Evolutionary conservation across 2,113 vertebrate genomes (phyloP), one percentile per base, ranked within the genome.

Genomic region (Fulmarus glacialis): DNA sequence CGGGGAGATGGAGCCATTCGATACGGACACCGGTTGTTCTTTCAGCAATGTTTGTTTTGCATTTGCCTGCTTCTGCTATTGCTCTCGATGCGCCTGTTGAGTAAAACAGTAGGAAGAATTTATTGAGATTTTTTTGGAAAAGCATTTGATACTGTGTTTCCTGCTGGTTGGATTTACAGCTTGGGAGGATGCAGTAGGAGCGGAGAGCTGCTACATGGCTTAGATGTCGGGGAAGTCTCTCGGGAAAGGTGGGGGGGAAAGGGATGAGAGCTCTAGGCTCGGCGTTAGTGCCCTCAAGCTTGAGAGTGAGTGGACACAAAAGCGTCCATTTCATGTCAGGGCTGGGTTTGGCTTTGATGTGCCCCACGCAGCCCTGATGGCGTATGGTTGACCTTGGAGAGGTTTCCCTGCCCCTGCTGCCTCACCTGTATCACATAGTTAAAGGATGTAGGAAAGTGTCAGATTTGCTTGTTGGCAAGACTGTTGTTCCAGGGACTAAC

Each of bases 1-100:
- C 0, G 2, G 40, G 20, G 56, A 42, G 47, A 36, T 0, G 3
- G 63, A 47, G n/a, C 56, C 12, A 1, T 58, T 74, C 0, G 0
- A 9, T 47, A 42, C 0, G 0, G 21, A 48, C 58, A n/a, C 0
- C 0, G 10, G 8, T 8, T 42, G 55, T 22, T 66, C 75, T 56
- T 63, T 45, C 55, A 77, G 20, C 14, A 66, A 5, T 0, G 14
- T 60, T 92, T 74, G 56, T 36, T 93, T 60, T 74, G 59, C 27
- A 4, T 92, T 78, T 73, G 12, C n/a, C 55, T 70, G 12, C 20
- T 52, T 58, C 88, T 88, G 72, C 56, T 81, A 20, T 29, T 89
- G 82, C 77, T 89, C 52, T 92, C 2, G 0, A 4, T 22, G 63
- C 0, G 9, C 58, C 42, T 67, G 71, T 90, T 77, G 93, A 68